Percentiles rank a stretch among this genome's conserved stretches.
Conservation (phyloP, 2,888 invertebrate genomes). For the Synergus japonicus region DNA sequence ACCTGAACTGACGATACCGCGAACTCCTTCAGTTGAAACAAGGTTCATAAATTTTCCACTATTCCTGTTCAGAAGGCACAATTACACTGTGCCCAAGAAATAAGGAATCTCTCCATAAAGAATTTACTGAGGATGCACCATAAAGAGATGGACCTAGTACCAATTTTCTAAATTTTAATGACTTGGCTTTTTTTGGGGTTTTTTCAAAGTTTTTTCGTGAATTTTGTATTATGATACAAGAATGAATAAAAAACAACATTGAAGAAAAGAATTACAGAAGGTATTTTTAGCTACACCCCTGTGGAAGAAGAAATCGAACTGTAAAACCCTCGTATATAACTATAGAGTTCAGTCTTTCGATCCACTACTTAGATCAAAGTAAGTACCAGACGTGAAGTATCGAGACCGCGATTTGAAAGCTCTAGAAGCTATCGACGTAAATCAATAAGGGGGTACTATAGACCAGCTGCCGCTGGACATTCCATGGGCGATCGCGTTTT, state of each 20-base stretch:
- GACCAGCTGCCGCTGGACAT: constrained; percentile 39
- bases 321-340: background rate
- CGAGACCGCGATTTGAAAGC: constrained; percentile 33
- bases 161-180: too few species aligned
- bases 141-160: background rate
- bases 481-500: constrained; percentile 36
- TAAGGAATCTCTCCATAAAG: background rate
- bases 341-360: constrained; percentile 1
- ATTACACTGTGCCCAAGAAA: background rate
- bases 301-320: background rate
- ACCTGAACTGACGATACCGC: background rate
- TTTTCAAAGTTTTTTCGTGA: background rate
- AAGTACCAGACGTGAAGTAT: constrained; percentile 33
- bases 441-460: constrained; percentile 34
- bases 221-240: background rate
- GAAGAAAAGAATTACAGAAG: background rate
- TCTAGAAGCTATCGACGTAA: constrained; percentile 40
- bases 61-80: background rate
- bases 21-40: background rate
- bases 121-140: background rate
- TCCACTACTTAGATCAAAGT: constrained; percentile 20
- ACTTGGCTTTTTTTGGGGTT: background rate
- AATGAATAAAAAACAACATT: background rate
- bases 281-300: background rate
- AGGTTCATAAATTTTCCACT: background rate